phyloP scores from a whole-genome alignment of 1,140 invertebrate genomes.

The Drosophila neocordata region DNA sequence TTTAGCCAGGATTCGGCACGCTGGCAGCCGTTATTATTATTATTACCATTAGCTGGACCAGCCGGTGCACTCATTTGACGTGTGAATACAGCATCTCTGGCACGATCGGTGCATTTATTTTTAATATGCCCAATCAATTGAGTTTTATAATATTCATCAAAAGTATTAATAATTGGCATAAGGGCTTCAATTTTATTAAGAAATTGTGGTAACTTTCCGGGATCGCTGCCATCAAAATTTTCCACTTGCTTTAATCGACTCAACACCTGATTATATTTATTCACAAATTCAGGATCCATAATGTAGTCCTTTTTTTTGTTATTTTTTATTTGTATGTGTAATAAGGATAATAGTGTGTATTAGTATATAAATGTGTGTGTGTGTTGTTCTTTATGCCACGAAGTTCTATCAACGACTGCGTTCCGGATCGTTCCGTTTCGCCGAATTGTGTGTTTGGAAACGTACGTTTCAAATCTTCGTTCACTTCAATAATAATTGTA shows the following conservation, averaged over 20 bases:
- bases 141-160: conserved; percentile 69
- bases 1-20: conserved; percentile 68
- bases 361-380: not conserved
- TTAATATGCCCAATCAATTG: conserved; percentile 67
- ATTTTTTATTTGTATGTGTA: too few species aligned
- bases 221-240: conserved; percentile 69
- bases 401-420: conserved; percentile 49
- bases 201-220: conserved; percentile 62
- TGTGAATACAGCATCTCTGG: conserved; percentile 61
- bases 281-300: conserved; percentile 74
- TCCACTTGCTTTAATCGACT: conserved; percentile 65
- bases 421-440: not conserved
- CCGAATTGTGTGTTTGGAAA: too few species aligned
- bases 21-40: conserved; percentile 25
- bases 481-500: conserved; percentile 11
- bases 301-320: too few species aligned
- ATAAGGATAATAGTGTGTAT: too few species aligned
- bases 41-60: conserved; percentile 24
- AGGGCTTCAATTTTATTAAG: conserved; percentile 65
- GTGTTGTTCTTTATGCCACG: conserved; percentile 32
- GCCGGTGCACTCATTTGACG: conserved; percentile 63
- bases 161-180: conserved; percentile 61
- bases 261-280: conserved; percentile 70
- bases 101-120: conserved; percentile 70
- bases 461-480: too few species aligned